Evolutionary conservation across 64 coral and sea anemone species (phyloP), one percentile per base, ranked within the genome.

Genomic region (Porites australiensis): DNA sequence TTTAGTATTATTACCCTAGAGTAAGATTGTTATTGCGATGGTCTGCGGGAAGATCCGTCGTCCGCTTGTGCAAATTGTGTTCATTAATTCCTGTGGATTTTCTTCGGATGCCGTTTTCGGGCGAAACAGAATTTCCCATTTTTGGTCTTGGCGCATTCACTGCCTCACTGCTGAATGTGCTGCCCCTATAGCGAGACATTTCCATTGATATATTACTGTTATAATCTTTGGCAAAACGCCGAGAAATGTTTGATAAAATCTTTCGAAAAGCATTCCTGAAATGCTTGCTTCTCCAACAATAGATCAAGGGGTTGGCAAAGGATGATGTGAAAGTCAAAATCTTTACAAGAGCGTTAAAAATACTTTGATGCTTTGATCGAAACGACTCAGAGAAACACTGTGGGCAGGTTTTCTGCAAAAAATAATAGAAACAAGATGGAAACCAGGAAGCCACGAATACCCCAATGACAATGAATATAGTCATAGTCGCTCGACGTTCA

Each of bases 381-480:
- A 98, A 98, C 19, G 71, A 77, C 19, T 72, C 88, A 7, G 86
- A 5, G 64, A 98, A 98, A 66, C 96, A 98, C 6, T 50, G 20
- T 9, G 86, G 89, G 12, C 93, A 98, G 3, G 92, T 90, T 37
- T 85, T 89, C 22, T 86, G 52, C 16, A 98, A 59, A 71, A 98
- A 98, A 79, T 98, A 98, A 45, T 98, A 98, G n/a, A 98, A 79
- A 12, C 86, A 92, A 4, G 96, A 98, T 1, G 96, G 96, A 73
- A 98, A 98, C 96, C 96, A 98, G 10, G 79, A 89, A 11, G 95
- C 72, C 2, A 95, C 86, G 50, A 98, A 98, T 3, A 98, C 50
- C 15, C 96, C 96, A 65, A 98, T 98, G 3, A 98, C 93, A 78
- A 98, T 95, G 64, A 98, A 92, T n/a, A 98, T 98, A 23, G 96